Conservation (phyloP, 2,113 vertebrate genomes). For the Heterochromis multidens region DNA sequence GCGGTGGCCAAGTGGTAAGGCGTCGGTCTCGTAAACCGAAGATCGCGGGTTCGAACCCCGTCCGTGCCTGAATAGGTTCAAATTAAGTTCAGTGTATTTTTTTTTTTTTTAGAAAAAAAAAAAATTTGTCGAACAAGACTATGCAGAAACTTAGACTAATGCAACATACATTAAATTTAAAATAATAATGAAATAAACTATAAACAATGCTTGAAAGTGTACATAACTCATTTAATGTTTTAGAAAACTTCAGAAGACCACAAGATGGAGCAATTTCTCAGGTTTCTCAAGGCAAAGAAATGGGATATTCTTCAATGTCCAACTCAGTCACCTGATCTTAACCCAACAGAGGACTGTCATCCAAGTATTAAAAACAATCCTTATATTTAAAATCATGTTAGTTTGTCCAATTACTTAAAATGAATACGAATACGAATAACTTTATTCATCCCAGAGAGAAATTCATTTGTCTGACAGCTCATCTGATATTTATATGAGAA, state of each 20-base stretch:
- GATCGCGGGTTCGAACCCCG: slow-evolving; percentile 91
- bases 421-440: too few relatives aligned
- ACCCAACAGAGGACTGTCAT: neutral
- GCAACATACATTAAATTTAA: neutral
- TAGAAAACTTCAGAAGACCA: neutral
- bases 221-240: neutral
- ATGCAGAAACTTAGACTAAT: fast-evolving
- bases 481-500: too few relatives aligned
- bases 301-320: neutral
- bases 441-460: too few relatives aligned
- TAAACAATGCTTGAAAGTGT: neutral
- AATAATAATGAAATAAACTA: neutral
- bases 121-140: neutral
- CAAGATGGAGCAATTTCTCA: neutral
- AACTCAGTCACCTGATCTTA: neutral
- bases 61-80: slow-evolving; percentile 79
- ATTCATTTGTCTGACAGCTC: too few relatives aligned
- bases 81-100: fast-evolving
- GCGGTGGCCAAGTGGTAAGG: slow-evolving; percentile 95
- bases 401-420: too few relatives aligned
- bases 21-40: slow-evolving; percentile 92
- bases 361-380: too few relatives aligned
- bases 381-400: neutral
- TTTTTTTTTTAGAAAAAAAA: neutral
- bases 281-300: neutral